These are phyloP conservation scores for Leucoraja erinaceus DNA, from an alignment of 2,113 vertebrate species.

Conservation along the genomic window DNA sequence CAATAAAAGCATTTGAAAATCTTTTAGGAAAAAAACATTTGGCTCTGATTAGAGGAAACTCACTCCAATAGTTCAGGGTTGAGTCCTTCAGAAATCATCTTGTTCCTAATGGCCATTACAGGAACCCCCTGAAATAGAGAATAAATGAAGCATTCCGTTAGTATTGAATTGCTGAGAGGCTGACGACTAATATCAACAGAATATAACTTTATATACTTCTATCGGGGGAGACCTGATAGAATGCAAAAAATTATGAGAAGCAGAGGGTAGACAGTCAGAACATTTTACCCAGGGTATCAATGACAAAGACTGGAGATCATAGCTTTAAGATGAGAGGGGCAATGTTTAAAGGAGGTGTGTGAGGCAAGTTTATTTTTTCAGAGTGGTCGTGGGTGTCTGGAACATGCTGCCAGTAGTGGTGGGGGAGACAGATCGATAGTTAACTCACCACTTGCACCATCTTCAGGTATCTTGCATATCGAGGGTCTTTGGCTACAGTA, in stretches of 20 bases:
- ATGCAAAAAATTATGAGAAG: no score
- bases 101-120: conserved; percentile 91
- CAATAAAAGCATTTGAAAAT: neutral
- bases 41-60: conserved; percentile 52
- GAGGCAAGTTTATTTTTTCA: no score
- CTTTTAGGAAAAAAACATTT: neutral
- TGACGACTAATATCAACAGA: neutral
- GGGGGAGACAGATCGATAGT: neutral
- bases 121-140: conserved; percentile 76
- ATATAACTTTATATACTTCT: neutral
- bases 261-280: no score
- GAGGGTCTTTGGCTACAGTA: conserved; percentile 88
- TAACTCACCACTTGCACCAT: conserved; percentile 94
- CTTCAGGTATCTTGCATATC: conserved; percentile 91
- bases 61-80: conserved; percentile 88
- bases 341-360: no score
- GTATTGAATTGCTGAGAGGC: neutral
- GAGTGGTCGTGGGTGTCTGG: no score
- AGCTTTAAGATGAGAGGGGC: no score
- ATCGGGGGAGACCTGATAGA: no score
- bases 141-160: neutral
- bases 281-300: no score
- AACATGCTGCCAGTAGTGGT: no score
- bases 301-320: no score
- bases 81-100: conserved; percentile 88